phyloP scores from a whole-genome alignment of 2,888 invertebrate genomes.

The Phengaris alcon region DNA sequence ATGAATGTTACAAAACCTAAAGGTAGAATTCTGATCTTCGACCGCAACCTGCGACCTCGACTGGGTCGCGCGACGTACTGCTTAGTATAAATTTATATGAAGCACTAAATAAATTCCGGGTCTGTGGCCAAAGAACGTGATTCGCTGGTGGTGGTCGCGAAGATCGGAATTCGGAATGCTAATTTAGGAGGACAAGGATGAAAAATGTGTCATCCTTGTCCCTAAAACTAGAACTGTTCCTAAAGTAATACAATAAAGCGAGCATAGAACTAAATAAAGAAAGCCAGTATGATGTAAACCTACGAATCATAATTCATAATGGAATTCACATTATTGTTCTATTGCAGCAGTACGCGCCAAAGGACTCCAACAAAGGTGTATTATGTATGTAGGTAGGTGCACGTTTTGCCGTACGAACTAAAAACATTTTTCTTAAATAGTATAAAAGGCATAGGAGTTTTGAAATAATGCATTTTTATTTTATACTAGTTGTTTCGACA shows the following conservation, averaged over 20 bases:
- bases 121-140: too few relatives aligned
- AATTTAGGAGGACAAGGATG: too few relatives aligned
- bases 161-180: too few relatives aligned
- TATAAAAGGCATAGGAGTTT: background rate
- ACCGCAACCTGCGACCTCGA: too few relatives aligned
- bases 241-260: background rate
- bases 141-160: too few relatives aligned
- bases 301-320: conserved; percentile 8
- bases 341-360: background rate
- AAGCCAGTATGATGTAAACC: conserved; percentile 12
- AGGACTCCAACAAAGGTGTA: background rate
- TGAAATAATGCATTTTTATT: background rate
- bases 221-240: background rate
- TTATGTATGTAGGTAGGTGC: background rate
- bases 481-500: background rate
- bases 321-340: conserved; percentile 6
- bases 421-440: background rate
- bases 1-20: too few relatives aligned
- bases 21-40: too few relatives aligned
- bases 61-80: too few relatives aligned
- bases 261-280: background rate
- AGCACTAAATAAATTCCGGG: too few relatives aligned
- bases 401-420: background rate
- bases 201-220: too few relatives aligned
- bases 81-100: too few relatives aligned